Evolutionary conservation across 2,797 vertebrate species (phyloP), one percentile per base, ranked within the genome.

Genomic region (Fistularia commersonii): DNA sequence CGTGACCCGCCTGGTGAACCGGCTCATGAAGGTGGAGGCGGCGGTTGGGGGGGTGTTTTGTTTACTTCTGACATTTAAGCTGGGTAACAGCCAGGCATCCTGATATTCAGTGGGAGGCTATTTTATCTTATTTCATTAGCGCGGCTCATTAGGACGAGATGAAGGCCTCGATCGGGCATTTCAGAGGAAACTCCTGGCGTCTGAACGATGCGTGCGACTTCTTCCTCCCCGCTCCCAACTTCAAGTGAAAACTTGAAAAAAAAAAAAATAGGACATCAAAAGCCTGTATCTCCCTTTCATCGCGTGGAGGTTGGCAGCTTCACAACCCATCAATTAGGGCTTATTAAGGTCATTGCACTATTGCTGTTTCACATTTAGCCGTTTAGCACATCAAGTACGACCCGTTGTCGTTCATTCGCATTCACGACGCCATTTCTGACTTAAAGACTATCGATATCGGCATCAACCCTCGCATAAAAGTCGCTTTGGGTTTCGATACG

Each of bases 261-360:
- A 8, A 2, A 66, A 61, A 61, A 65, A 32, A 50, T 11, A 34
- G 8, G 12, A 75, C 79, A 80, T 88, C 82, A 89, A 84, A 88
- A 65, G 50, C 46, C 71, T 65, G 65, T 66, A 86, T 83, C 77
- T 61, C 59, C 66, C 80, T 87, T 87, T 90, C 82, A 89, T 89
- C 84, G 62, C 77, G 67, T 59, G 69, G 70, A 77, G 66, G 70
- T 68, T 74, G 77, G 64, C 74, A 67, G 70, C 83, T 77, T 77
- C 70, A 75, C 72, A 80, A 80, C 80, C 57, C 67, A 84, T 80
- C 81, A 80, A 82, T 86, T 77, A 82, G 56, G 64, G 74, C 64
- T 69, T 42, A 54, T 80, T 83, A 79, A 54, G 64, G 60, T 58
- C 61, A 60, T 52, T 61, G 41, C 57, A 41, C 43, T 48, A 48